phyloP scores from a whole-genome alignment of 2,888 invertebrate species.

The Prionchulus punctatus region DNA sequence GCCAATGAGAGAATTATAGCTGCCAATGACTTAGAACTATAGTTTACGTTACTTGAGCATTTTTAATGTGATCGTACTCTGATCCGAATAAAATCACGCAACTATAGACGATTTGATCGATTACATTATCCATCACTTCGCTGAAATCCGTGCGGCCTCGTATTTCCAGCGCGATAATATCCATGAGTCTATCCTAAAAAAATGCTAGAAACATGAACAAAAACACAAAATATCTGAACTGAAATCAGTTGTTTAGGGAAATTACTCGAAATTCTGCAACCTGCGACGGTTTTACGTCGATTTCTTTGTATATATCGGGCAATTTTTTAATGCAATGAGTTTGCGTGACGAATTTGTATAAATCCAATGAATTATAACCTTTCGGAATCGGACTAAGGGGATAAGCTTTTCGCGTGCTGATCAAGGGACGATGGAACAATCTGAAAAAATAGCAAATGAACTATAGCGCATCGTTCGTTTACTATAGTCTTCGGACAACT shows the following conservation, averaged over 20 bases:
- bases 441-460: conserved; percentile 1
- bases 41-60: too few relatives aligned
- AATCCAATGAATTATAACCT: conserved; percentile 7
- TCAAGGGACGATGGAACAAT: background rate
- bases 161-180: too few relatives aligned
- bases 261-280: background rate
- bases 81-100: too few relatives aligned
- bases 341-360: conserved; percentile 8
- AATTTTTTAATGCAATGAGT: conserved; percentile 3
- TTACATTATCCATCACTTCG: too few relatives aligned
- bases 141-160: too few relatives aligned
- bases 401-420: conserved; percentile 4
- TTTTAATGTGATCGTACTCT: too few relatives aligned
- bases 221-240: background rate
- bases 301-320: background rate
- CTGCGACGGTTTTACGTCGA: background rate
- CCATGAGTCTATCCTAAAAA: too few relatives aligned
- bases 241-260: background rate
- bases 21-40: too few relatives aligned
- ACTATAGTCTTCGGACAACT: background rate
- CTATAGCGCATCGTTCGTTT: background rate
- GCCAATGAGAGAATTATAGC: too few relatives aligned
- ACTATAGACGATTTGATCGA: too few relatives aligned
- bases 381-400: background rate
- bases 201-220: too few relatives aligned